These are phyloP conservation scores for Elegia similella DNA, from an alignment of 2,888 invertebrate species.

Conservation along the genomic window DNA sequence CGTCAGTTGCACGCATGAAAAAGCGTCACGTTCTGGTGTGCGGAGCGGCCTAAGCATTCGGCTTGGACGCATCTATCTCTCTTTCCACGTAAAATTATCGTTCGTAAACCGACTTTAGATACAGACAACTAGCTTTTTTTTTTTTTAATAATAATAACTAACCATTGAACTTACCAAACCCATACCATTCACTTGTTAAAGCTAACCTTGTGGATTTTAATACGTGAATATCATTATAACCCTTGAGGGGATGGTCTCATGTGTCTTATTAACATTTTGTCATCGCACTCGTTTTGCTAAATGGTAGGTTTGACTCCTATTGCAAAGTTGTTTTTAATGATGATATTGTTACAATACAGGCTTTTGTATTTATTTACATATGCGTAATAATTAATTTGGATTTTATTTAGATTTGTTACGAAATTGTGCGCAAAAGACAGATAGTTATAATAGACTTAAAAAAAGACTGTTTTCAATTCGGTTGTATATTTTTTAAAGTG, in stretches of 20 bases:
- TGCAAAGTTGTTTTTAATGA: not conserved
- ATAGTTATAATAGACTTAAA: too few species aligned
- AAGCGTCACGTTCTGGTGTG: too few species aligned
- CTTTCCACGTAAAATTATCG: too few species aligned
- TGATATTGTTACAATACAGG: not conserved
- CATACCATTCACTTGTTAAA: not conserved
- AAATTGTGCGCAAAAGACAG: too few species aligned
- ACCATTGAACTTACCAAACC: not conserved
- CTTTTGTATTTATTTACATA: not conserved
- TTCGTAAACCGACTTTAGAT: too few species aligned
- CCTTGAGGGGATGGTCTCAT: not conserved
- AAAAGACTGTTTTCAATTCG: too few species aligned
- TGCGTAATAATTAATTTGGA: not conserved
- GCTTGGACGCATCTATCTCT: too few species aligned
- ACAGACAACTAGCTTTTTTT: too few species aligned
- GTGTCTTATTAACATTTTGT: conserved; percentile 5
- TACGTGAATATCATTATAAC: not conserved
- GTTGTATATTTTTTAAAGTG: too few species aligned
- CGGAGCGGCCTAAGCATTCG: too few species aligned
- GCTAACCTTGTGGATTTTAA: not conserved
- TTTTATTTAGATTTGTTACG: too few species aligned
- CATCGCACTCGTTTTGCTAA: not conserved
- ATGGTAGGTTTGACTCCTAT: not conserved
- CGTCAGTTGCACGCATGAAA: too few species aligned
- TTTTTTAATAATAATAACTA: not conserved